Evolutionary conservation across 2,888 invertebrate genomes (phyloP).

Genomic region (Apamea sordens): DNA sequence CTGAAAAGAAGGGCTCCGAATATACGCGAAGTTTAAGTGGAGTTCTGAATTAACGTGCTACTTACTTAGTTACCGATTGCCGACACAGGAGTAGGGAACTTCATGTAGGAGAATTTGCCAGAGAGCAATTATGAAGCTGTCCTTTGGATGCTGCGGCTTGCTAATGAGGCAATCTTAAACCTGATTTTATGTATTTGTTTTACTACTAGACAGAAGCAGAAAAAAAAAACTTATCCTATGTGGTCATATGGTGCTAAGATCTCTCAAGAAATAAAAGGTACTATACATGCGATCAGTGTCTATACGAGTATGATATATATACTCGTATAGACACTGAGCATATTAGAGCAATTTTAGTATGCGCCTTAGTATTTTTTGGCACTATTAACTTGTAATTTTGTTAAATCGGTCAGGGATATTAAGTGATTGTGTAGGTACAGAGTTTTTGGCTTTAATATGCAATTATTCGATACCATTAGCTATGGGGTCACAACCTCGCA

Average conservation of each 20-base stretch:
- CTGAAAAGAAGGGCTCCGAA: slow-evolving; percentile 48
- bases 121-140: neutral
- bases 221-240: neutral
- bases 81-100: slow-evolving; percentile 9
- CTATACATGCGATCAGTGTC: neutral
- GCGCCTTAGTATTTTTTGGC: slow-evolving; percentile 20
- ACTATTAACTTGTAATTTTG: slow-evolving; percentile 13
- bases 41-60: slow-evolving; percentile 33
- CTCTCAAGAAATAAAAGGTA: neutral
- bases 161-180: neutral
- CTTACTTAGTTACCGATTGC: slow-evolving; percentile 17
- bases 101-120: neutral
- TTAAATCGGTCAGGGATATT: slow-evolving; percentile 41
- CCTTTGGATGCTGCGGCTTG: neutral
- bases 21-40: slow-evolving; percentile 40
- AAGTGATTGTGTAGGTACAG: slow-evolving; percentile 27
- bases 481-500: slow-evolving; percentile 40
- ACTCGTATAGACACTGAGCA: too few species aligned
- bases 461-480: slow-evolving; percentile 55
- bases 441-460: slow-evolving; percentile 37
- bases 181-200: neutral
- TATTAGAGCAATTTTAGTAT: slow-evolving; percentile 8
- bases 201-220: neutral
- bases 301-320: too few species aligned
- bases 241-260: neutral